phyloP scores from a whole-genome alignment of 2,797 vertebrate genomes.

The Capromys pilorides region DNA sequence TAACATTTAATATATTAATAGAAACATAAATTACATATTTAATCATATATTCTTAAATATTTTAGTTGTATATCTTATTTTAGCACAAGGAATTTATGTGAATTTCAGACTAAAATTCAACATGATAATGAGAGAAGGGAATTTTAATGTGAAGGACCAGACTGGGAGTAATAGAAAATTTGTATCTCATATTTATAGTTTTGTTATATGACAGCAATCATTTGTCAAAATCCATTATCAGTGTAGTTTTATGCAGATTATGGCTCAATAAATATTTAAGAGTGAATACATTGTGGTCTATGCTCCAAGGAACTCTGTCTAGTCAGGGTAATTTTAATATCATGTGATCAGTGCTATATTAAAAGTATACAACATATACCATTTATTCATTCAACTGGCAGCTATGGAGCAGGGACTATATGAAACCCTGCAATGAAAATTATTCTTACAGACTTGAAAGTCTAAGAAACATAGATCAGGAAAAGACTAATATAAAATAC shows the following conservation, averaged over 20 bases:
- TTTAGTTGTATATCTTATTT: neutral
- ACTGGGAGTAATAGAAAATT: neutral
- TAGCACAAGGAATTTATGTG: neutral
- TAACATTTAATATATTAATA: neutral
- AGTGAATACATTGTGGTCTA: neutral
- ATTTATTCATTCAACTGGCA: neutral
- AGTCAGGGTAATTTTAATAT: neutral
- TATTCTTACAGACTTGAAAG: neutral
- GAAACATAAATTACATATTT: neutral
- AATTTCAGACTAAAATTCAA: constrained; percentile 17
- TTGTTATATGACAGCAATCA: neutral
- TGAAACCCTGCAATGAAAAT: neutral
- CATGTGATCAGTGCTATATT: neutral
- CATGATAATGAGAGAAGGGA: neutral
- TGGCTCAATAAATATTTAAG: neutral
- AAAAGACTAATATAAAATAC: neutral
- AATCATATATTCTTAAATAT: neutral
- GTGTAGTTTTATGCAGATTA: neutral
- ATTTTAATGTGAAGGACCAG: neutral
- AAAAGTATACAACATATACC: neutral
- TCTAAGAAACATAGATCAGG: neutral
- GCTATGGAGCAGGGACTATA: neutral
- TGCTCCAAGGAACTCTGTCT: neutral
- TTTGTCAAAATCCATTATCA: neutral
- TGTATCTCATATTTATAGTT: neutral